Base-by-base conservation (phyloP, 2,113 vertebrate genomes). In the Pluvianellus socialis region DNA sequence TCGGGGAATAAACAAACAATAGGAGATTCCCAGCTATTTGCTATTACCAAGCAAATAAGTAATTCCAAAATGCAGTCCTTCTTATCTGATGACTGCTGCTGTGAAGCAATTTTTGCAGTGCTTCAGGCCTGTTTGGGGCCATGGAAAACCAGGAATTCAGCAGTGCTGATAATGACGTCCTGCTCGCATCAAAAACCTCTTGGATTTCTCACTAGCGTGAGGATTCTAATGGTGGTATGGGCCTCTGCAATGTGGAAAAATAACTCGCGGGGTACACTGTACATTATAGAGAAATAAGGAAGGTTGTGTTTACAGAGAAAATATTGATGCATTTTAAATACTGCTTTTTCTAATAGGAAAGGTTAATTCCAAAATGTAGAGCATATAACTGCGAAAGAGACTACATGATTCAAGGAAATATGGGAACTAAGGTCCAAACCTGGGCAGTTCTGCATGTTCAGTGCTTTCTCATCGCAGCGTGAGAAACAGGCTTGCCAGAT, bases 41-140 rank as follows among this genome's bases (percentile, higher is more conserved):
- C 70, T 86, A 72, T 96, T 93, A 74, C 82, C 85, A 38, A 70
- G 82, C 89, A 95, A 94, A 87, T 88, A 86, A 94, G 59, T 81
- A 63, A 76, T 88, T 95, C 82, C 65, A 86, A 89, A 96, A 82
- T 47, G 88, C 28, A 75, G 72, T 95, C 96, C 33, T 75, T 49
- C 66, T 27, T 82, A 50, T 45, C 30, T 15, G 8, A 2, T 62
- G 53, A 52, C 45, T 70, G 8, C 47, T 66, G 38, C 83, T 90
- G 42, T 93, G 86, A 74, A 68, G 77, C 52, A 59, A 38, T 55
- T 44, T 92, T 55, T 88, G 82, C 61, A 81, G 63, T 23, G 44
- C 52, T 79, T 76, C 21, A 28, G 35, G 55, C 63, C 80, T 91
- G 15, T 65, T 84, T 65, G 50, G 53, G 56, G 61, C 84, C 83